Evolutionary conservation across 2,113 vertebrate species (phyloP).

Genomic region (Fulica atra): DNA sequence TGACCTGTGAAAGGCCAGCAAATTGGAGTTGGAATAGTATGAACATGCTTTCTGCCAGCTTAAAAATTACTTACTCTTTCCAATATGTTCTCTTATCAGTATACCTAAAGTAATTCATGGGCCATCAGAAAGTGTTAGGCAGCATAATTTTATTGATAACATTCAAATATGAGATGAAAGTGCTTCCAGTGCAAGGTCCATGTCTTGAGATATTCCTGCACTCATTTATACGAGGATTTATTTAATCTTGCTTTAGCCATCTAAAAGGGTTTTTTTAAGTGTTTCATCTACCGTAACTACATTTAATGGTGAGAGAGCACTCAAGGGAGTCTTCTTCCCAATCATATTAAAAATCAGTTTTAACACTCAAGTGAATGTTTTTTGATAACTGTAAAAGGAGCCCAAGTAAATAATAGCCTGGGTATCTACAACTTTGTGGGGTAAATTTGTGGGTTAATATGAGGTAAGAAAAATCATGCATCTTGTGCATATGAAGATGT

Average conservation of each 20-base stretch:
- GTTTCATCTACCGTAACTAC: not conserved
- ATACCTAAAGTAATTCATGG: not conserved
- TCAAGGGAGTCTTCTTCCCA: not conserved
- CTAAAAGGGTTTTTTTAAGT: not conserved
- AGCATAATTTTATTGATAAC: not conserved
- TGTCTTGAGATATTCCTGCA: not conserved
- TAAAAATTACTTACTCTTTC: not conserved
- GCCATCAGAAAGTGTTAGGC: not conserved
- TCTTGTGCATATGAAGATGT: not conserved
- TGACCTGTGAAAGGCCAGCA: not conserved
- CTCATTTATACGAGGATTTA: not conserved
- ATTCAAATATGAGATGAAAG: not conserved
- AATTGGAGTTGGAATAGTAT: not conserved
- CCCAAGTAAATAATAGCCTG: not conserved
- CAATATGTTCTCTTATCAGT: not conserved
- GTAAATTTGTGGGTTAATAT: not conserved
- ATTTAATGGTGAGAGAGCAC: not conserved
- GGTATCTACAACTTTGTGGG: not conserved
- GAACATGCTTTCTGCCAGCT: not conserved
- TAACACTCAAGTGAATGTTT: not conserved
- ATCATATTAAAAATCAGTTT: not conserved
- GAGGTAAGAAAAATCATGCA: not conserved
- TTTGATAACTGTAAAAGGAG: not conserved
- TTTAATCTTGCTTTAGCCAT: not conserved
- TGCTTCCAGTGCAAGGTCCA: not conserved